phyloP scores from a whole-genome alignment of 1,140 invertebrate species.

The Manduca sexta region DNA sequence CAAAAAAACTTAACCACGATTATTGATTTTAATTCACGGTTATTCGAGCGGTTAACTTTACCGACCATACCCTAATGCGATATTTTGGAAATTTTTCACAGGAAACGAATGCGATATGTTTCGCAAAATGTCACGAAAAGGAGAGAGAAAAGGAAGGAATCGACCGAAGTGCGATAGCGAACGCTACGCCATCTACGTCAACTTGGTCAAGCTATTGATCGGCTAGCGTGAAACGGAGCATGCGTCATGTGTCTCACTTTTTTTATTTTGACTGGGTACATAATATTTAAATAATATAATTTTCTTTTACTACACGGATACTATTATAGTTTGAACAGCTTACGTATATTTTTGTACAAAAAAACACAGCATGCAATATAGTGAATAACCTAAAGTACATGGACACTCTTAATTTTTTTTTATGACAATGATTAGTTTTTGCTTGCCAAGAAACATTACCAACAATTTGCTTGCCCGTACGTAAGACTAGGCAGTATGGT shows the following conservation, averaged over 20 bases:
- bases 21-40: conserved; percentile 59
- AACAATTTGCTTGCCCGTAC: too few species aligned
- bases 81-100: conserved; percentile 52
- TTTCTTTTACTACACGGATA: too few species aligned
- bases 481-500: too few species aligned
- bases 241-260: conserved; percentile 19
- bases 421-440: too few species aligned
- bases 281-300: too few species aligned
- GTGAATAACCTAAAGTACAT: too few species aligned
- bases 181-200: conserved; percentile 37
- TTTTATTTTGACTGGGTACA: neutral
- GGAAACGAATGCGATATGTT: conserved; percentile 54
- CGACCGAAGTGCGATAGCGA: conserved; percentile 15
- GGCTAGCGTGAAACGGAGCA: conserved; percentile 28
- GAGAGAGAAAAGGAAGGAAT: conserved; percentile 34
- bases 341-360: too few species aligned
- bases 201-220: conserved; percentile 25
- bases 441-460: too few species aligned
- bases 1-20: conserved; percentile 68
- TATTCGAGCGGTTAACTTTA: conserved; percentile 59
- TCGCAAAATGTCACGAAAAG: conserved; percentile 65
- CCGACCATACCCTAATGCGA: conserved; percentile 68
- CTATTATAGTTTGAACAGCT: too few species aligned
- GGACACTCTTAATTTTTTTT: too few species aligned
- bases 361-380: too few species aligned